Evolutionary conservation across 2,113 vertebrate species (phyloP).

Genomic region (Brachyhypopomus occidentalis): DNA sequence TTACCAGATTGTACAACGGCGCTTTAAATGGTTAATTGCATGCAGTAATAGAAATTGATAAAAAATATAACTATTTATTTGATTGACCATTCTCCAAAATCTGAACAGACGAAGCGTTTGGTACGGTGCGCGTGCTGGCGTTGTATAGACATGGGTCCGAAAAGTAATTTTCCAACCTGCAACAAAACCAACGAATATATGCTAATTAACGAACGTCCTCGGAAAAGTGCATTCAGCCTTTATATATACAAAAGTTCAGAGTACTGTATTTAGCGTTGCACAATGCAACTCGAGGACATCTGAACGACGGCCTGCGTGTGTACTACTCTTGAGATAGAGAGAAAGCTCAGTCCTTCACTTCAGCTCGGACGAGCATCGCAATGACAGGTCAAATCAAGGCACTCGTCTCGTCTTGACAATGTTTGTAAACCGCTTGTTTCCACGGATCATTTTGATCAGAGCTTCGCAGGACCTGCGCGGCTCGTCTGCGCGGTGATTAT

Average conservation of each 20-base stretch:
- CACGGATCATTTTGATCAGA: constrained; percentile 82
- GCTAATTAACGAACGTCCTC: not conserved
- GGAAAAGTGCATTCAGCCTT: too few relatives aligned
- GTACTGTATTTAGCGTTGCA: not conserved
- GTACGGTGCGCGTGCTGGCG: not conserved
- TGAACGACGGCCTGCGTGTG: not conserved
- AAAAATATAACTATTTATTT: not conserved
- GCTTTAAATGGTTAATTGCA: too few relatives aligned
- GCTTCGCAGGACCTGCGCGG: constrained; percentile 62
- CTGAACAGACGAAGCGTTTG: not conserved
- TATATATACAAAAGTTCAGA: not conserved
- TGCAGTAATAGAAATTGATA: not conserved
- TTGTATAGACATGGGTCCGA: too few relatives aligned
- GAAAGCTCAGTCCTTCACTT: not conserved
- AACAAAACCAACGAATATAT: not conserved
- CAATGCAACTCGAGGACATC: not conserved
- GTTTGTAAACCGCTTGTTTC: constrained; percentile 89
- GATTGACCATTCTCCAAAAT: not conserved
- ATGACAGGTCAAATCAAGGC: constrained; percentile 69
- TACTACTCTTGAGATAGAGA: not conserved
- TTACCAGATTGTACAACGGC: too few relatives aligned
- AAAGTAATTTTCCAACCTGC: not conserved
- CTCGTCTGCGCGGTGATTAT: constrained; percentile 67
- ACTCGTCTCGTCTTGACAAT: constrained; percentile 78
- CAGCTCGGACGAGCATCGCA: constrained; percentile 48